Base-by-base conservation (phyloP, 2,888 invertebrate genomes). In the Sarcophaga subvicina region DNA sequence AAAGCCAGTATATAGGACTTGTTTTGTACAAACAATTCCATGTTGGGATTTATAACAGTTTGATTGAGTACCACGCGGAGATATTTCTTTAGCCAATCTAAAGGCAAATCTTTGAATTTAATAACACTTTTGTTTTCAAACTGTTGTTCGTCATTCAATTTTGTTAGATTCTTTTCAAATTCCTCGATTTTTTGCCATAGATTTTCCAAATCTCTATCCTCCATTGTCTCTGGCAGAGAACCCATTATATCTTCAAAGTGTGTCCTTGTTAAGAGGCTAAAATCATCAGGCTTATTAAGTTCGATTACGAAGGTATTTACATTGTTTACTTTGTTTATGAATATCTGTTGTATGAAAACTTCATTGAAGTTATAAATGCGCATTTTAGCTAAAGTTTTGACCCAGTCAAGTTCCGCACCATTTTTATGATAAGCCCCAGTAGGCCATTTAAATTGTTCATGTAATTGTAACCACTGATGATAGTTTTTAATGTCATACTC, bases 221-320 rank as follows among this genome's bases (percentile, higher is more conserved):
- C 27, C 2, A 73, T 64, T 3, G 37, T n/a, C 12, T 77, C 70
- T 11, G 82, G 79, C 27, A 89, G 27, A 20, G 84, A 85, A 1
- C 73, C 60, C 76, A 89, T 72, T 20, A 88, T 47, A 11, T 85
- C 22, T 3, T 45, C 37, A 0, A 89, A 73, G 5, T 85, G 73
- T 0, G 27, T 14, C 22, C 76, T 67, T 3, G 66, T 83, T 45
- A 90, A 11, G 2, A 83, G 66, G 20, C 85, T 72, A 47, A 89
- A 89, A 3, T 88, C 88, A 4, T 75, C 87, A 8, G 90, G 90
- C 14, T 88, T 88, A 20, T 89, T 88, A 37, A 90, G 59, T 67
- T 88, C 88, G 2, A 89, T 80, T 0, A 86, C 59, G 1, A 81
- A 88, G 8, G 22, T 62, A 8, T 73, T 79, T 1, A 45, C 71